Percentiles rank a stretch among this genome's conserved stretches.
Evolutionary conservation across 1,140 invertebrate genomes (phyloP).

Genomic region (Globodera rostochiensis): DNA sequence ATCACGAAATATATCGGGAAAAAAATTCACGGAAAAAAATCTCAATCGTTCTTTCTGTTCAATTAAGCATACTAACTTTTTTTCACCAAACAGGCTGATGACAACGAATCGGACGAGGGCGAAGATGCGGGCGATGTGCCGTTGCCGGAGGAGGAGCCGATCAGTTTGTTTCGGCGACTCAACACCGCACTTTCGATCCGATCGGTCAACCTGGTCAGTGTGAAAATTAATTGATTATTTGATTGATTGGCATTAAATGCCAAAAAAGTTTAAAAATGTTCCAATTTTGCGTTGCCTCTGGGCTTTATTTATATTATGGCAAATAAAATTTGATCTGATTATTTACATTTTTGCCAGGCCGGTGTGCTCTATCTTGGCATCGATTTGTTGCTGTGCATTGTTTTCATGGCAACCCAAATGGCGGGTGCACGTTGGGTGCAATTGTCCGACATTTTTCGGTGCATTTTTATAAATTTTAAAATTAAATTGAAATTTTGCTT

Average conservation of each 20-base stretch:
- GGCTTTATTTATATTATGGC: too few relatives aligned
- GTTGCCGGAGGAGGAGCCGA: neutral
- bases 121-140: neutral
- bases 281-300: too few relatives aligned
- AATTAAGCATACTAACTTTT: neutral
- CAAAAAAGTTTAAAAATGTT: too few relatives aligned
- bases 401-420: conserved; percentile 18
- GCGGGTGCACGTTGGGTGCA: conserved; percentile 16
- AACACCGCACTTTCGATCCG: conserved; percentile 14
- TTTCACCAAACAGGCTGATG: neutral
- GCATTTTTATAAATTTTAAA: neutral
- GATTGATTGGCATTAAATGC: too few relatives aligned
- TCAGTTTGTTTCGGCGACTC: conserved; percentile 14
- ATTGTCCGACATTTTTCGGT: conserved; percentile 26
- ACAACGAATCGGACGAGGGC: conserved; percentile 11
- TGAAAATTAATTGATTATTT: too few relatives aligned
- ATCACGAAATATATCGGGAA: too few relatives aligned
- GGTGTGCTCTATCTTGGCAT: conserved; percentile 15
- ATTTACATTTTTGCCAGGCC: neutral
- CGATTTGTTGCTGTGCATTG: conserved; percentile 22
- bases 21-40: too few relatives aligned
- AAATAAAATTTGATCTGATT: neutral
- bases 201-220: conserved; percentile 12
- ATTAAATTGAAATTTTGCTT: too few relatives aligned
- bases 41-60: neutral